Base-by-base conservation (phyloP, 2,113 vertebrate species). In the Rhombomys opimus region DNA sequence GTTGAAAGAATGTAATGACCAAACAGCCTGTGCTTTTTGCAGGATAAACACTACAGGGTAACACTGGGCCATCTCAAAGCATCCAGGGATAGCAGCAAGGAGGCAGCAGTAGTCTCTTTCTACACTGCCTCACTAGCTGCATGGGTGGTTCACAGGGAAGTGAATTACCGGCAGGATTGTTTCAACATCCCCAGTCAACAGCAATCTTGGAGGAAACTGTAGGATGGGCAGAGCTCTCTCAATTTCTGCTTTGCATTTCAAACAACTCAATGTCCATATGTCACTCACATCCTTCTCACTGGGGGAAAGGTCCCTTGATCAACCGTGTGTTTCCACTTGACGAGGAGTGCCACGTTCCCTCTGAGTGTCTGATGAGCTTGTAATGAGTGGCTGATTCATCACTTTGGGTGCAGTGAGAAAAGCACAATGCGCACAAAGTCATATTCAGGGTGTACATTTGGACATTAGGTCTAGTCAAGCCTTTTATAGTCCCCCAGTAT, bases 211-310 rank as follows among this genome's bases (percentile, higher is more conserved):
- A n/a, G 82, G 72, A 38, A 76, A 22, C 0, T 7, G 1, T n/a
- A 72, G 77, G 32, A 20, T 25, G 65, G 63, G 35, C 15, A 93
- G 57, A 32, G 2, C 30, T 75, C 11, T 35, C 46, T 32, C n/a
- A 61, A 52, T 63, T 94, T 97, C 65, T 93, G 67, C 67, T 77
- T 96, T 90, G 81, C 46, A 61, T 85, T 80, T n/a, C 65, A 89
- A 87, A 94, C 61, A 95, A 80, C 22, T 75, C 78, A 81, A 30
- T 75, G 68, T 54, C 46, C 27, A 84, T 41, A 8, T 41, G 14
- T 81, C 38, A 65, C n/a, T 22, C 11, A 73, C 5, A 20, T 90
- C 52, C 15, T 91, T 92, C 8, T 27, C 73, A 4, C 76, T 27
- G 63, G 73, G 59, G n/a, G 91, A 82, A 46, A 95, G 70, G 68